Evolutionary conservation across 2,113 vertebrate species (phyloP), one percentile per base, ranked within the genome.

Genomic region (Carlito syrichta): DNA sequence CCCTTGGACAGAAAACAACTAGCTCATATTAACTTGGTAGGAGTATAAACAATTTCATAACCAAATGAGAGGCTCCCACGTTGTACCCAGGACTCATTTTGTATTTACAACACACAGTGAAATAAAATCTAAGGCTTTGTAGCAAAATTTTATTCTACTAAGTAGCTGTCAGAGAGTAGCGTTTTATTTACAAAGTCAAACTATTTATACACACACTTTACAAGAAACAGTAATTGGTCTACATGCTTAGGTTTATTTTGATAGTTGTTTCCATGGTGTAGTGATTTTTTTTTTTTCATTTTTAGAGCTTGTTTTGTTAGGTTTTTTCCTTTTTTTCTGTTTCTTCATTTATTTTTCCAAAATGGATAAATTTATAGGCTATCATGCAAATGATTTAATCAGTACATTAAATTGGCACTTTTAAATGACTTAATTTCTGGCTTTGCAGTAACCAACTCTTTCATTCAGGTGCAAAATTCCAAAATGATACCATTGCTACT

Each of bases 141-240:
- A 40, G 92, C 69, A 84, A 90, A 92, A 73, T 88, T 92, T 93
- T 68, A 78, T 83, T 95, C 87, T 62, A 76, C 68, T 92, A 84
- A 96, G 71, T 94, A 89, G 73, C 30, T 95, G 62, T 95, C 96
- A 97, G 50, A 68, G 79, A 93, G 43, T 52, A 94, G 85, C 38
- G 88, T 95, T n/a, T 97, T 96, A 87, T 96, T 95, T 97, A 89
- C 50, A 96, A 95, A 96, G 50, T 91, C 77, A 77, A 89, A 91
- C 50, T 87, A 92, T 96, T 98, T 97, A 82, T 94, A 91, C 25
- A 86, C 63, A 66, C 19, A 78, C 32, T 94, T 87, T 69, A 86
- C 6, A 88, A 82, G 73, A 95, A 73, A 60, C 81, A 86, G 40
- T 88, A 93, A 94, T 97, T 89, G 95, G 54, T 88, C 66, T 87